Evolutionary conservation across 2,113 vertebrate genomes (phyloP).

Genomic region (Saccopteryx bilineata): DNA sequence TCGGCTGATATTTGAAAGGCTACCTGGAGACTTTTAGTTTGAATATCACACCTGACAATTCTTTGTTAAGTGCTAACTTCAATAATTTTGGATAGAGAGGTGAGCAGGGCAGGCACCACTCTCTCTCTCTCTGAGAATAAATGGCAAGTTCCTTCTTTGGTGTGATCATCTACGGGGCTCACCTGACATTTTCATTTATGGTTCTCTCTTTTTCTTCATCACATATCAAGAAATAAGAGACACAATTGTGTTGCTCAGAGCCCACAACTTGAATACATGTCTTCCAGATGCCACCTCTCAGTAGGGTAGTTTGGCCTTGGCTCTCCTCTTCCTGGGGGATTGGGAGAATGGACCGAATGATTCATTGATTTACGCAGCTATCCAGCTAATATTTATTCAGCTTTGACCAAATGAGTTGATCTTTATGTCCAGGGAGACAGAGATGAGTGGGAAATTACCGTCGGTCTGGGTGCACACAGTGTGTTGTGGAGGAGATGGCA

Average conservation of each 20-base stretch:
- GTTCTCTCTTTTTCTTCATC: not conserved
- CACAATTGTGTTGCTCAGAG: not conserved
- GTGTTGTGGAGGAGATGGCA: not conserved
- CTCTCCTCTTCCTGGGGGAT: not conserved
- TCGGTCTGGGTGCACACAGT: not conserved
- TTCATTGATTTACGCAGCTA: not conserved
- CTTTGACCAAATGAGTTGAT: not conserved
- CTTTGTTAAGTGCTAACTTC: not conserved
- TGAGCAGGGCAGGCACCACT: not conserved
- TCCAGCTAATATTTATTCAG: not conserved
- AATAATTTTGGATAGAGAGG: not conserved
- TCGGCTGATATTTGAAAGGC: not conserved
- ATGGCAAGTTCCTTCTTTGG: not conserved
- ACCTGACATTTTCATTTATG: not conserved
- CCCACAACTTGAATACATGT: not conserved
- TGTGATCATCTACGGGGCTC: not conserved
- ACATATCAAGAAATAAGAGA: not conserved
- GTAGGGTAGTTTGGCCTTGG: not conserved
- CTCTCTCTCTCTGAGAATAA: not conserved
- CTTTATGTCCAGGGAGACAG: not conserved
- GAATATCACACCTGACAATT: not conserved
- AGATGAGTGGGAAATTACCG: not conserved
- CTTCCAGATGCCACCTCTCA: not conserved
- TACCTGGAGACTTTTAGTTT: not conserved
- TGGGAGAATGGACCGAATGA: not conserved